Conservation (phyloP, 2,888 invertebrate genomes). For the Tetragnatha montana region DNA sequence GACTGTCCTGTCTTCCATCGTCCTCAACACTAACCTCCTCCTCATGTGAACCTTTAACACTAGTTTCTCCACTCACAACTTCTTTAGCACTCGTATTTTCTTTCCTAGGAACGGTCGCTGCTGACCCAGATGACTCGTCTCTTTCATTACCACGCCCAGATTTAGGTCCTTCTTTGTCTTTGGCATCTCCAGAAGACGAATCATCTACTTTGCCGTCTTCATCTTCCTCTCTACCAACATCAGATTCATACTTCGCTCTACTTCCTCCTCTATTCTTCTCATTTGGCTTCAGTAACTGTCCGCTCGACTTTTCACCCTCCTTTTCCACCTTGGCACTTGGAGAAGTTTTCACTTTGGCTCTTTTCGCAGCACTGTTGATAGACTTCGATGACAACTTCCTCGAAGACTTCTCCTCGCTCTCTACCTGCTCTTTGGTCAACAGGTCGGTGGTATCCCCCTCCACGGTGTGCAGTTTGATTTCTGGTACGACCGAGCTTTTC, state of each 20-base stretch:
- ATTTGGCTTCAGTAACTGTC: background rate
- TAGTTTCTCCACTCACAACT: background rate
- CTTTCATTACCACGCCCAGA: background rate
- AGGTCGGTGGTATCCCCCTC: slow-evolving; percentile 49
- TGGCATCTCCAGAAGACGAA: background rate
- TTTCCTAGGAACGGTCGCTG: background rate
- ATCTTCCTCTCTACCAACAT: background rate
- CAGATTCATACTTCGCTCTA: background rate
- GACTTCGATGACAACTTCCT: background rate
- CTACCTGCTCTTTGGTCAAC: slow-evolving; percentile 6
- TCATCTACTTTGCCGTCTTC: background rate
- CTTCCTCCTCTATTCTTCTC: background rate
- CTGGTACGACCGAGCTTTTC: slow-evolving; percentile 33
- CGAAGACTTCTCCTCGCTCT: slow-evolving; percentile 9
- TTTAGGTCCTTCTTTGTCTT: background rate
- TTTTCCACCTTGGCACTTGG: background rate
- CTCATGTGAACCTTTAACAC: background rate
- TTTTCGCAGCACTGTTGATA: background rate
- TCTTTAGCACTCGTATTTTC: background rate
- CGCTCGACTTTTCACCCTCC: background rate
- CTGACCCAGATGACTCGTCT: background rate
- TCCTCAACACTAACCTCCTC: background rate
- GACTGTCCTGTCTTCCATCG: background rate
- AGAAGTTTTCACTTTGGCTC: background rate
- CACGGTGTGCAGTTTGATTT: slow-evolving; percentile 48